phyloP scores from a whole-genome alignment of 1,140 invertebrate species.

The Oppia nitens region DNA sequence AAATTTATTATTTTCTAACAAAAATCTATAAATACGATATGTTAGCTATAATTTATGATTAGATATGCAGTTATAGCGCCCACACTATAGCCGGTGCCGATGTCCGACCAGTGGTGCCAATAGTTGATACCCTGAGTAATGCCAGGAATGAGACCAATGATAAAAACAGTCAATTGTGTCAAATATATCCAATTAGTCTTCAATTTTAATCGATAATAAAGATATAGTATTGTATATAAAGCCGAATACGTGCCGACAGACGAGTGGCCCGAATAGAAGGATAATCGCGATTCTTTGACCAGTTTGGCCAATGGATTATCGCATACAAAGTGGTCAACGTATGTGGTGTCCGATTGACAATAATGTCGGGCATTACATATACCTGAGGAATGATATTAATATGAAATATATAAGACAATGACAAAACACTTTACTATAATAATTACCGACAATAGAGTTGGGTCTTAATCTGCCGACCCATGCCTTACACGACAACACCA shows the following conservation, averaged over 20 bases:
- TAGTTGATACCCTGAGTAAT: neutral
- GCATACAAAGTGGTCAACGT: neutral
- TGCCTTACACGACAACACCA: neutral
- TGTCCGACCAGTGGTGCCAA: conserved; percentile 1
- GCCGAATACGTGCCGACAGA: neutral
- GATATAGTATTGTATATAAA: neutral
- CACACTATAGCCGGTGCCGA: neutral
- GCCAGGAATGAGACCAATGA: neutral
- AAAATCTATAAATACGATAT: neutral
- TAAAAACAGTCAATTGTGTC: neutral
- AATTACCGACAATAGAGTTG: neutral
- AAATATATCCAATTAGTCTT: neutral
- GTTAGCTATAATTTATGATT: neutral
- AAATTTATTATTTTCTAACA: neutral
- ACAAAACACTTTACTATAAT: too few relatives aligned
- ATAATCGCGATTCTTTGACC: neutral
- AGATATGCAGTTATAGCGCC: neutral
- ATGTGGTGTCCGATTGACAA: neutral
- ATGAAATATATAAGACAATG: neutral
- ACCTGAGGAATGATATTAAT: neutral
- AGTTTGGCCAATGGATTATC: neutral
- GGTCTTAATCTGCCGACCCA: neutral
- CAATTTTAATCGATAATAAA: neutral
- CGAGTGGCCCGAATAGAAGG: neutral
- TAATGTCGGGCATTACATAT: neutral